These are phyloP conservation scores for Noctilio leporinus DNA, from an alignment of 2,113 vertebrate species.

Conservation along the genomic window DNA sequence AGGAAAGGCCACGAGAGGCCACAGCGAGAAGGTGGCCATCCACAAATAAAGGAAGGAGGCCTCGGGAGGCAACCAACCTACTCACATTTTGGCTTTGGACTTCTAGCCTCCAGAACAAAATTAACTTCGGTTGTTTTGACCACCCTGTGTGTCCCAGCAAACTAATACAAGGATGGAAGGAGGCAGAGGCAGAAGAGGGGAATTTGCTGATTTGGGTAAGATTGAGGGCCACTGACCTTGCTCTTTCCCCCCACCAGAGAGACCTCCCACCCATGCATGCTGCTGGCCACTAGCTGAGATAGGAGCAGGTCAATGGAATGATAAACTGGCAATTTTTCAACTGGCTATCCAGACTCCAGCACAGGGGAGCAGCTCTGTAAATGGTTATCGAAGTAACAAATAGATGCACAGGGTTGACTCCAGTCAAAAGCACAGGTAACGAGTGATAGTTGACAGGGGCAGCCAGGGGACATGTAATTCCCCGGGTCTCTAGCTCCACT, in stretches of 20 bases:
- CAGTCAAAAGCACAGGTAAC: neutral
- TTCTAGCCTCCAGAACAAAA: neutral
- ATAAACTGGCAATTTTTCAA: neutral
- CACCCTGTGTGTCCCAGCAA: rapidly evolving
- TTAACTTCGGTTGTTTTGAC: neutral
- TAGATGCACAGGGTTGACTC: neutral
- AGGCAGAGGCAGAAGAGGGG: neutral
- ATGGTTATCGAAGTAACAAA: constrained; percentile 25
- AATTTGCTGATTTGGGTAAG: neutral
- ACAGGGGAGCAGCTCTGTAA: neutral
- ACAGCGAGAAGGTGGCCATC: neutral
- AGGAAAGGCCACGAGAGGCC: neutral
- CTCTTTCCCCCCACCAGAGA: neutral
- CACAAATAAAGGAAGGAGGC: neutral
- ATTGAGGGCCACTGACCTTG: neutral
- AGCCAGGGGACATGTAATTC: neutral
- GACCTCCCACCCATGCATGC: neutral
- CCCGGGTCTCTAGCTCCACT: neutral
- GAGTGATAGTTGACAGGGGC: neutral
- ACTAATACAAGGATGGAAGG: neutral
- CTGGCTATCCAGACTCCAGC: neutral
- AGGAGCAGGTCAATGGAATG: neutral
- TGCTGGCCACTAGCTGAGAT: neutral
- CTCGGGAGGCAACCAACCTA: neutral
- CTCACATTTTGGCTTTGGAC: neutral